These are phyloP conservation scores for Mimachlamys varia DNA, from an alignment of 2,888 invertebrate species.

Conservation along the genomic window DNA sequence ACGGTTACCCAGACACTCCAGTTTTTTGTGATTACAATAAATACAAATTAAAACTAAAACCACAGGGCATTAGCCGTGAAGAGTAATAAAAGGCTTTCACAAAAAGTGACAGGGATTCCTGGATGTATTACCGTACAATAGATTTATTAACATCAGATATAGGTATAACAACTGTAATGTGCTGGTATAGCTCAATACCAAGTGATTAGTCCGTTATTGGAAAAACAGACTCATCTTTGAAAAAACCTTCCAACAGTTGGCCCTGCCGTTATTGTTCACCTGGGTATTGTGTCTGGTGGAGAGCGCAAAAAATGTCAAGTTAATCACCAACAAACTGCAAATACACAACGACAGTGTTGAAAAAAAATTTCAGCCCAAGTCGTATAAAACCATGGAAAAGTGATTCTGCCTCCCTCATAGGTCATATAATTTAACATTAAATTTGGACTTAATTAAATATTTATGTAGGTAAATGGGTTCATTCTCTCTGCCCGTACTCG, in stretches of 20 bases:
- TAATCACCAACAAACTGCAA: constrained; percentile 12
- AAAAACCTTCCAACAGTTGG: constrained; percentile 10
- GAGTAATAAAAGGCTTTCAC: constrained; percentile 15
- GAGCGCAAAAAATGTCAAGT: not conserved
- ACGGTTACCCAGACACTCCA: not conserved
- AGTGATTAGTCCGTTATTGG: constrained; percentile 18
- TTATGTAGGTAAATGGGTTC: constrained; percentile 21
- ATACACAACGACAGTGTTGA: constrained; percentile 17
- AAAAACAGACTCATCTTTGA: constrained; percentile 16
- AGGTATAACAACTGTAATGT: not conserved
- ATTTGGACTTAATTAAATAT: constrained; percentile 34
- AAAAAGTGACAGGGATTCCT: not conserved
- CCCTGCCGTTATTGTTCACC: not conserved
- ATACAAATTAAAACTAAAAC: constrained; percentile 14
- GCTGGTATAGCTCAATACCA: not conserved
- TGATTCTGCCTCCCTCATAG: not conserved
- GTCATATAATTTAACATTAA: constrained; percentile 28
- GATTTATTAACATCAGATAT: not conserved
- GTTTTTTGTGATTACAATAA: not conserved
- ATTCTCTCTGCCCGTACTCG: not conserved
- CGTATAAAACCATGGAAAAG: not conserved
- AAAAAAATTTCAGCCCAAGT: not conserved
- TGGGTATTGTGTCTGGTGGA: not conserved
- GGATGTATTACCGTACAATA: not conserved
- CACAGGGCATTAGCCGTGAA: not conserved